These are phyloP conservation scores for Amblyopsis hoosieri DNA, from an alignment of 2,797 vertebrate species.

Conservation along the genomic window DNA sequence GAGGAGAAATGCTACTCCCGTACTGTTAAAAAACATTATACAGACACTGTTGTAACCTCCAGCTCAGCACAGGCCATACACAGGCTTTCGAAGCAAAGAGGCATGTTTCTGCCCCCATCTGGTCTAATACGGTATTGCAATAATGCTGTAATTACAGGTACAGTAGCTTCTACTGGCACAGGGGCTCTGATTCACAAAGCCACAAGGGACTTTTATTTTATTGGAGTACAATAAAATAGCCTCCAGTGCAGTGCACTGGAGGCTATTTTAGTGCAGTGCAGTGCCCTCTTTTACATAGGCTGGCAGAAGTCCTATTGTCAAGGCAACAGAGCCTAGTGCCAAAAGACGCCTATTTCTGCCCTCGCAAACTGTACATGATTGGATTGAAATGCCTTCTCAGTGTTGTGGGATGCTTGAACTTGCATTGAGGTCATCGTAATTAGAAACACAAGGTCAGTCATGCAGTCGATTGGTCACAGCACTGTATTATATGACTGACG, in stretches of 20 bases:
- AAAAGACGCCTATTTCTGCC: constrained; percentile 6
- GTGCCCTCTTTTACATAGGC: constrained; percentile 8
- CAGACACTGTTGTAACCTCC: constrained; percentile 61
- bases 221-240: not conserved
- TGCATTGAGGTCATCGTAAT: not conserved
- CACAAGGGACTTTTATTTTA: not conserved
- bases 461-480: not conserved
- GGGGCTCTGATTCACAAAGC: constrained; percentile 32
- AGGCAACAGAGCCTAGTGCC: constrained; percentile 5
- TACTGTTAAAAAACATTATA: constrained; percentile 42
- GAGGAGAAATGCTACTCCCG: not conserved
- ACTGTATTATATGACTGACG: constrained; percentile 10
- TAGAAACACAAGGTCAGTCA: constrained; percentile 8
- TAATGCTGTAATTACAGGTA: not conserved
- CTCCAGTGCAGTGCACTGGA: too few relatives aligned
- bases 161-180: constrained; percentile 13
- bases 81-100: constrained; percentile 20
- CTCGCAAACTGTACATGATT: constrained; percentile 9
- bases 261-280: constrained; percentile 10
- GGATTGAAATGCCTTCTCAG: constrained; percentile 4
- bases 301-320: constrained; percentile 12
- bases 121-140: constrained; percentile 30
- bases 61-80: constrained; percentile 24
- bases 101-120: constrained; percentile 46
- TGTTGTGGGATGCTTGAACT: constrained; percentile 8